Evolutionary conservation across 2,888 invertebrate species (phyloP), one percentile per base, ranked within the genome.

Genomic region (Ormyrus pomaceus): DNA sequence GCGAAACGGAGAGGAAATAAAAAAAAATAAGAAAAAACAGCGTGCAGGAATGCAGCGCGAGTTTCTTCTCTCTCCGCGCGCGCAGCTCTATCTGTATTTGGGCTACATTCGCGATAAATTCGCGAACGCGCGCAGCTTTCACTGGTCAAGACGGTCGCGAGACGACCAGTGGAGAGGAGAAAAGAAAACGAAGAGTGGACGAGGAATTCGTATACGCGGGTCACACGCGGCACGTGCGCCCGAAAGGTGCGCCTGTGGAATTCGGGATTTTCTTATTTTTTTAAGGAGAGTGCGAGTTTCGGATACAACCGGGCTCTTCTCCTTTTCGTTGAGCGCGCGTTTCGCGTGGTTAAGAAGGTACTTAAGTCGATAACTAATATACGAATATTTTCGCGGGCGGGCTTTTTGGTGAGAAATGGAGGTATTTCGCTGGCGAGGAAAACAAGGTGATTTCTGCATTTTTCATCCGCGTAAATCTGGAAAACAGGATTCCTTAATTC

Each of bases 71-170:
- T 11, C 56, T 62, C n/a, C n/a, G 7, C 48, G 51, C 75, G 62
- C 6, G n/a, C 19, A 19, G 19, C 19, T 53, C 73, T 71, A 62
- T 79, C 19, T 81, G 82, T 83, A 84, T 83, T 82, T 78, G 77
- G 82, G 81, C 75, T 82, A 71, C 72, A 19, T 19, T 19, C 55
- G 73, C 48, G 64, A 76, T 82, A 79, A 82, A 82, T 77, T 81
- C 59, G 81, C 75, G 45, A 13, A 55, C 48, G 2, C 45, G 46
- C 13, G 53, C 46, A 51, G 80, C 82, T 83, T 77, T 82, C 79
- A 81, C 82, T 82, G 82, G 19, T 19, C 65, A 66, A 76, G 65
- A 48, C 56, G 19, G 11, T 13, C 51, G 53, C 50, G 19, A 46
- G 4, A 45, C 45, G 46, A 6, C 7, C 46, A 5, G 34, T 34